phyloP scores from a whole-genome alignment of 2,113 vertebrate species.

The Pseudonaja textilis region DNA sequence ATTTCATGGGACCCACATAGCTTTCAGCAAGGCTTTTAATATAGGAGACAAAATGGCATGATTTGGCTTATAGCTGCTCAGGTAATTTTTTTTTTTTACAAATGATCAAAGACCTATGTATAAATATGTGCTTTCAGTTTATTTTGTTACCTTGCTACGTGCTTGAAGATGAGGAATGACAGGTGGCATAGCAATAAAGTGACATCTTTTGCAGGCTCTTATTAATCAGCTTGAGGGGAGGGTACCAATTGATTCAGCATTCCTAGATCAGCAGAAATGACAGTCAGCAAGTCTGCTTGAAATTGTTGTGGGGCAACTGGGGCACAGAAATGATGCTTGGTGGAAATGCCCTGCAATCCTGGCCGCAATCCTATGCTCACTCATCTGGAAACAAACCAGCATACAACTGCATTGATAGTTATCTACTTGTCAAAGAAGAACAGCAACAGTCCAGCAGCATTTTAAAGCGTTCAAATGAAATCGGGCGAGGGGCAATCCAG shows the following conservation, averaged over 20 bases:
- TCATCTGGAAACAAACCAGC: not conserved
- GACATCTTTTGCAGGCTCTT: not conserved
- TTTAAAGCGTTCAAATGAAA: not conserved
- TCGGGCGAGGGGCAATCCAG: not conserved
- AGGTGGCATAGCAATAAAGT: not conserved
- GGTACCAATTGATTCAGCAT: not conserved
- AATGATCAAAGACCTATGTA: not conserved
- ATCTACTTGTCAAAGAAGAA: not conserved
- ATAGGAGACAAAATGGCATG: not conserved
- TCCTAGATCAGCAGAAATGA: not conserved
- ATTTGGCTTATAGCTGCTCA: not conserved
- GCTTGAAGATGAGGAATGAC: not conserved
- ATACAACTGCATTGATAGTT: not conserved
- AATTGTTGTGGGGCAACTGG: not conserved
- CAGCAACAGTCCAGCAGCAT: not conserved
- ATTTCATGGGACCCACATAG: not conserved
- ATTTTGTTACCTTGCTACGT: not conserved
- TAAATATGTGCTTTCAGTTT: not conserved
- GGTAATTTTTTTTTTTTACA: not conserved
- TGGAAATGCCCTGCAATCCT: not conserved
- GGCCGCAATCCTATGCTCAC: not conserved
- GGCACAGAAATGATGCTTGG: not conserved
- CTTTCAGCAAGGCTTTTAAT: not conserved
- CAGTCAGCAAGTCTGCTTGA: not conserved
- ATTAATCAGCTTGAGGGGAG: not conserved